phyloP scores from a whole-genome alignment of 2,888 invertebrate species.

The Scaptodrosophila latifasciaeformis region DNA sequence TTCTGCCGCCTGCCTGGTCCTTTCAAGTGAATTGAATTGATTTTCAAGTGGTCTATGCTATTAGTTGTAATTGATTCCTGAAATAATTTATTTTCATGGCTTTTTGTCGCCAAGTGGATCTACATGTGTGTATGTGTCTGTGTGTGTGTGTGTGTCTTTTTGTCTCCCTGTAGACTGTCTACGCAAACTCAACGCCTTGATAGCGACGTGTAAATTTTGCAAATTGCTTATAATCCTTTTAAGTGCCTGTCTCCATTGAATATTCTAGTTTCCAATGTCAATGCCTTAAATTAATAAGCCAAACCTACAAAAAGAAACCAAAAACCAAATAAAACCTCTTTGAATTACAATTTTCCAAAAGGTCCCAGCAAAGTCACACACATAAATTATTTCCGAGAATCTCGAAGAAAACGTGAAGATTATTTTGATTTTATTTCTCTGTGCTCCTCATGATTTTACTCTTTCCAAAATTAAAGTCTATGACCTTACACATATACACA shows the following conservation, averaged over 20 bases:
- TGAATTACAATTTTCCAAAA: too few relatives aligned
- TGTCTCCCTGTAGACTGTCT: neutral
- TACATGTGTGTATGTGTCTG: conserved; percentile 11
- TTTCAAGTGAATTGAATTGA: conserved; percentile 60
- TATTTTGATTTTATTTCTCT: too few relatives aligned
- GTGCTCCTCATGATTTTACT: too few relatives aligned
- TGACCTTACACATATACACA: too few relatives aligned
- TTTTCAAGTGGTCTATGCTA: conserved; percentile 58
- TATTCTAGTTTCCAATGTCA: conserved; percentile 24
- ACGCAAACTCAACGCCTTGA: neutral
- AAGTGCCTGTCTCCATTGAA: conserved; percentile 13
- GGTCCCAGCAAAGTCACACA: too few relatives aligned
- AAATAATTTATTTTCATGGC: conserved; percentile 59
- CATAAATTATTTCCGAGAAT: too few relatives aligned
- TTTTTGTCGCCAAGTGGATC: conserved; percentile 47
- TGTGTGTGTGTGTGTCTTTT: neutral
- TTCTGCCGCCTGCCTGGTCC: neutral
- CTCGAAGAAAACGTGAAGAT: too few relatives aligned
- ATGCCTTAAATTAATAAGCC: conserved; percentile 45
- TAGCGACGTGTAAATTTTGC: conserved; percentile 32
- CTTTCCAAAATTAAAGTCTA: too few relatives aligned
- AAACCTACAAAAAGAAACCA: too few relatives aligned
- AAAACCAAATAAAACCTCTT: too few relatives aligned
- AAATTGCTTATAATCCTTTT: conserved; percentile 31
- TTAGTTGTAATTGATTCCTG: conserved; percentile 46